Evolutionary conservation across 2,888 invertebrate species (phyloP).

Genomic region (Didymodactylos carnosus): DNA sequence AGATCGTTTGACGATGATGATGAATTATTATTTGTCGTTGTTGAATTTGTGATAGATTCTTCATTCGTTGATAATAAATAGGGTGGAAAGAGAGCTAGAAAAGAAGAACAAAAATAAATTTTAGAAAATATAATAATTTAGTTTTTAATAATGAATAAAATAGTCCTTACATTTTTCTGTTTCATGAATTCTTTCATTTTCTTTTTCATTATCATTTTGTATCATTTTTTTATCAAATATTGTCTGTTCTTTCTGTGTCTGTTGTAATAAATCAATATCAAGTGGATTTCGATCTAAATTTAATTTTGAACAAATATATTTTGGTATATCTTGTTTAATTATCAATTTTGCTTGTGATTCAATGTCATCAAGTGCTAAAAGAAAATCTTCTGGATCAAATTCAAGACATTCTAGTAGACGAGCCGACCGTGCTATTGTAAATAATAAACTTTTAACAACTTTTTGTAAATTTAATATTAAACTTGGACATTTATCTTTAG

Average conservation of each 20-base stretch:
- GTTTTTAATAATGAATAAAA: neutral
- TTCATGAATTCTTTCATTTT: neutral
- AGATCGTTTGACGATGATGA: neutral
- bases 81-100: too few relatives aligned
- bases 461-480: constrained; percentile 6
- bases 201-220: neutral
- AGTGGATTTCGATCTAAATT: constrained; percentile 57
- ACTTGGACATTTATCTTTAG: constrained; percentile 25
- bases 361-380: constrained; percentile 79
- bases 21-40: neutral
- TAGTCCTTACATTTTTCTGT: neutral
- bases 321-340: constrained; percentile 80
- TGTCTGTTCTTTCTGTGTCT: neutral
- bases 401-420: constrained; percentile 86
- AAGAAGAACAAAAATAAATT: too few relatives aligned
- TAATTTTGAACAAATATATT: constrained; percentile 88
- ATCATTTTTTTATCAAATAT: neutral
- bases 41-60: neutral
- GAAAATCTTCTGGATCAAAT: constrained; percentile 96
- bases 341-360: constrained; percentile 39
- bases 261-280: constrained; percentile 25
- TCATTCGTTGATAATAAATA: neutral
- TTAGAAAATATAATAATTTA: too few relatives aligned
- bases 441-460: constrained; percentile 43
- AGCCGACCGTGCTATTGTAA: constrained; percentile 88